Conservation (phyloP, 2,888 invertebrate genomes). For the Coleophora flavipennella region DNA sequence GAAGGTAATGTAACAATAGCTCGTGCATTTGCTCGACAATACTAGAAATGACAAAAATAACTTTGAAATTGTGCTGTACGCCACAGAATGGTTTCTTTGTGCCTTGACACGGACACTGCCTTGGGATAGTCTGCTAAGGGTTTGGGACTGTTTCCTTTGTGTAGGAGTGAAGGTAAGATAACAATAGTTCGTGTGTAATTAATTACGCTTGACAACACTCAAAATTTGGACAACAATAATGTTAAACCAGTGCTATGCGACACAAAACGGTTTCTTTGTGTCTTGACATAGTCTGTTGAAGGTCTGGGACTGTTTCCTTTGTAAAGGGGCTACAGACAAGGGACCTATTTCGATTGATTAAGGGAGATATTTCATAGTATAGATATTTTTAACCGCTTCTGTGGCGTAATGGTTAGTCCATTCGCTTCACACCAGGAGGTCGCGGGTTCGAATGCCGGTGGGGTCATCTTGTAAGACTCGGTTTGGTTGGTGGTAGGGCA, state of each 20-base stretch:
- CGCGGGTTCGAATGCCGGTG: no score
- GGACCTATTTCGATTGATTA: no score
- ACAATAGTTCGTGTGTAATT: no score
- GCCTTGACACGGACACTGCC: slow-evolving; percentile 95
- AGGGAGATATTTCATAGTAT: no score
- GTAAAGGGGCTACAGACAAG: no score
- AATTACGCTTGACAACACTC: no score
- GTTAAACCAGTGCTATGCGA: slow-evolving; percentile 97
- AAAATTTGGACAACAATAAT: slow-evolving; percentile 85
- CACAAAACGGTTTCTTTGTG: slow-evolving; percentile 99
- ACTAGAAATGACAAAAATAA: slow-evolving; percentile 73
- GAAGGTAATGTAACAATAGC: slow-evolving; percentile 28
- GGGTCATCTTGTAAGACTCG: no score
- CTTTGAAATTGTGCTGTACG: slow-evolving; percentile 95
- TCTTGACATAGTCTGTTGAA: slow-evolving; percentile 91
- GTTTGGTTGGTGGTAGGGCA: no score
- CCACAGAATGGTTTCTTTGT: slow-evolving; percentile 99
- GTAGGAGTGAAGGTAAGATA: slow-evolving; percentile 77
- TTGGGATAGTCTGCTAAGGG: slow-evolving; percentile 93
- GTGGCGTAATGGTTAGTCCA: no score
- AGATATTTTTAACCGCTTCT: no score
- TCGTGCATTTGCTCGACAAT: not conserved
- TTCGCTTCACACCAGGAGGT: no score
- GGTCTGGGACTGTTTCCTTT: slow-evolving; percentile 98
- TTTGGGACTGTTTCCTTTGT: slow-evolving; percentile 99